phyloP scores from a whole-genome alignment of 2,113 vertebrate genomes.

The Toxotes jaculatrix region DNA sequence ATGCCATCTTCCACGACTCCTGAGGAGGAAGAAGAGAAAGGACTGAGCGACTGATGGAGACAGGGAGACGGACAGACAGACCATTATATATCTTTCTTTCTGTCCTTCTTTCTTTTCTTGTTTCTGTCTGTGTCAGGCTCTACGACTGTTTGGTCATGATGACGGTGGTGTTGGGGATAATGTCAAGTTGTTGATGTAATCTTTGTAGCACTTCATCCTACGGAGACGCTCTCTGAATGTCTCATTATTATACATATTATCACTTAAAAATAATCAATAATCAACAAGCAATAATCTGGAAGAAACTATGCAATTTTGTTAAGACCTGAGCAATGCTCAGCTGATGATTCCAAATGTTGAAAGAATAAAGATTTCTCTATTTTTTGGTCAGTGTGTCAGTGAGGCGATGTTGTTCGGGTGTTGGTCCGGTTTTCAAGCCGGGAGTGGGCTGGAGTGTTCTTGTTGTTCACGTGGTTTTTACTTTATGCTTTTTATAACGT shows the following conservation, averaged over 20 bases:
- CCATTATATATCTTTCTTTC: constrained; percentile 37
- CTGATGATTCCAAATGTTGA: constrained; percentile 69
- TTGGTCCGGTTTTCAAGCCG: not conserved
- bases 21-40: constrained; percentile 64
- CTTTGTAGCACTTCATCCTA: constrained; percentile 60
- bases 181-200: constrained; percentile 53
- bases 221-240: constrained; percentile 61
- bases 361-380: constrained; percentile 77
- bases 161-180: not conserved
- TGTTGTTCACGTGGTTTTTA: constrained; percentile 71
- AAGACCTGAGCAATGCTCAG: constrained; percentile 58
- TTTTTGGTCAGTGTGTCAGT: constrained; percentile 66
- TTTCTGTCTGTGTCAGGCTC: constrained; percentile 50
- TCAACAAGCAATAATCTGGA: constrained; percentile 77
- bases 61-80: constrained; percentile 47
- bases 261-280: constrained; percentile 61
- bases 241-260: constrained; percentile 54
- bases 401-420: constrained; percentile 9
- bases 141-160: constrained; percentile 10
- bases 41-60: constrained; percentile 51
- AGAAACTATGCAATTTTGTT: constrained; percentile 81
- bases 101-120: constrained; percentile 31
- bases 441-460: constrained; percentile 41
- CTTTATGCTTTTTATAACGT: constrained; percentile 77
- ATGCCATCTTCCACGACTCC: constrained; percentile 97